Evolutionary conservation across 2,888 invertebrate species (phyloP).

Genomic region (Epinotia brunnichana): DNA sequence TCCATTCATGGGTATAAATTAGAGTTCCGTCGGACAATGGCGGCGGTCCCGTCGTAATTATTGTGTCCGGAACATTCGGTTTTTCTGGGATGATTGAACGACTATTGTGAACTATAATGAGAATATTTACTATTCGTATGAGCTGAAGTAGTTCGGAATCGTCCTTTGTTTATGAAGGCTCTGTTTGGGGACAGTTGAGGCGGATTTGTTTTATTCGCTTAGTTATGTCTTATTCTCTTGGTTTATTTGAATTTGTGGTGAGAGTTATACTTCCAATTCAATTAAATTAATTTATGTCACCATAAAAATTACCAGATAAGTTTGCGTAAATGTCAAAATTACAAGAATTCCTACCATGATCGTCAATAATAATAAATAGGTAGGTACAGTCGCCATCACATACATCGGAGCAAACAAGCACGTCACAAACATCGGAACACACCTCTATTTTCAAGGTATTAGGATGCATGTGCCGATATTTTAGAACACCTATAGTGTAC

Average conservation of each 20-base stretch:
- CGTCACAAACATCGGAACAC: no score
- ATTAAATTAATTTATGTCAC: no score
- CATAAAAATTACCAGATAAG: no score
- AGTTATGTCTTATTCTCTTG: not conserved
- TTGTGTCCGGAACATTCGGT: slow-evolving; percentile 40
- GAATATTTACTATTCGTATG: slow-evolving; percentile 20
- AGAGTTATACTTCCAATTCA: no score
- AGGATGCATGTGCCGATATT: no score
- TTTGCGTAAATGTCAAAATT: no score
- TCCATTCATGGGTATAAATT: slow-evolving; percentile 41
- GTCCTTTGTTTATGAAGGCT: not conserved
- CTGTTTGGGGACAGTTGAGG: not conserved
- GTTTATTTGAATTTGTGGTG: not conserved
- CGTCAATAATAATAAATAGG: no score
- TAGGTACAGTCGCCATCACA: no score
- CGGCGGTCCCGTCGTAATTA: slow-evolving; percentile 27
- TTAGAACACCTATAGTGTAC: no score
- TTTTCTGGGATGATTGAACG: slow-evolving; percentile 38
- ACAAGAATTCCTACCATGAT: no score
- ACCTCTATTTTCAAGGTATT: no score
- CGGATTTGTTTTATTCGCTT: not conserved
- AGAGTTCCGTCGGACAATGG: slow-evolving; percentile 41
- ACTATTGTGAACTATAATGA: slow-evolving; percentile 39
- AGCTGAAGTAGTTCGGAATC: not conserved
- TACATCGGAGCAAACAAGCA: no score